These are phyloP conservation scores for Chaetodon trifascialis DNA, from an alignment of 2,113 vertebrate genomes.

Conservation along the genomic window DNA sequence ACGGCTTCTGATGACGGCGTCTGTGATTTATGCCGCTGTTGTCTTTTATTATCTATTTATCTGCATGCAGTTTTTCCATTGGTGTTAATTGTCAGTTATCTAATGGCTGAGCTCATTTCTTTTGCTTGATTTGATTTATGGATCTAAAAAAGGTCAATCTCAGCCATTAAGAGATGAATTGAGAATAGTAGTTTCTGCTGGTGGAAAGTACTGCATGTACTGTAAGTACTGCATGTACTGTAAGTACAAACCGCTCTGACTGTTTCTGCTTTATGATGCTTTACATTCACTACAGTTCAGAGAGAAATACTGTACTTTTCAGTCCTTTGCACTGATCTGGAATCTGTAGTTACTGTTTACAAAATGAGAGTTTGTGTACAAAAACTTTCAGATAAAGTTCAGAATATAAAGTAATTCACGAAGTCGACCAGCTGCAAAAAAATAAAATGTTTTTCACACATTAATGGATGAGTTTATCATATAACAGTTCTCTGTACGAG, in stretches of 20 bases:
- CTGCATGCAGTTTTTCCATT: not conserved
- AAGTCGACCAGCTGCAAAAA: no score
- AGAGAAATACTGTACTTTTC: no score
- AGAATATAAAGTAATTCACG: no score
- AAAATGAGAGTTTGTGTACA: no score
- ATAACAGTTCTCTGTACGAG: no score
- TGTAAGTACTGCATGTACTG: no score
- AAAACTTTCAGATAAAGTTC: no score
- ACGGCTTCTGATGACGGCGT: not conserved
- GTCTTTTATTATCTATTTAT: not conserved
- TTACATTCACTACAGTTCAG: not conserved
- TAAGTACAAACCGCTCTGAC: no score
- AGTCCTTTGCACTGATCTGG: not conserved
- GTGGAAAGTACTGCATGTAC: no score
- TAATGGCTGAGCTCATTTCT: not conserved
- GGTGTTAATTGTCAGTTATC: not conserved
- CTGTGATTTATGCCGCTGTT: not conserved
- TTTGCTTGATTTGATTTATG: not conserved
- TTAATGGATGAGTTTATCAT: no score
- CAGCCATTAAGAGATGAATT: not conserved
- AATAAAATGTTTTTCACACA: no score
- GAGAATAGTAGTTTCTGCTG: not conserved
- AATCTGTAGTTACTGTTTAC: no score
- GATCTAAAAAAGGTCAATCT: not conserved
- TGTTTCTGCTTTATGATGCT: not conserved